Percentiles rank a stretch among this genome's conserved stretches.
Conservation (phyloP, 2,888 invertebrate species). For the Ophonus ardosiacus region DNA sequence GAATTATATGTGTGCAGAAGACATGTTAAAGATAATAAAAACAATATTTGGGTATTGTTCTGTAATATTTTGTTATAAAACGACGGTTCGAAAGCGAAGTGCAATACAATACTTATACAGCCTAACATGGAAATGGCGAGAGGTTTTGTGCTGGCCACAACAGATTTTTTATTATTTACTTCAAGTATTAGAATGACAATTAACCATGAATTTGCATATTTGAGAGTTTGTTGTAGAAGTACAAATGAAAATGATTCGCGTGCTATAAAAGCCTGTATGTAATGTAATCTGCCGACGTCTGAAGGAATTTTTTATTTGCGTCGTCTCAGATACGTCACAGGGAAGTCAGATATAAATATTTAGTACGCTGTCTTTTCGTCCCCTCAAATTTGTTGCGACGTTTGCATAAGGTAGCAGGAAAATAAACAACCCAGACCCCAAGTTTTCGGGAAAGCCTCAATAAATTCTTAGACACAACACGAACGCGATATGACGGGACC, state of each 20-base stretch:
- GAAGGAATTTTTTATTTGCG: background rate
- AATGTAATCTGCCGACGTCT: background rate
- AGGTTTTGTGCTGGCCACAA: too few species aligned
- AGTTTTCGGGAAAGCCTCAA: constrained; percentile 13
- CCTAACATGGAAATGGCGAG: too few species aligned
- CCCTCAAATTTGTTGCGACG: constrained; percentile 31
- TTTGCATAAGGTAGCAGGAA: constrained; percentile 29
- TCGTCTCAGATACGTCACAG: background rate
- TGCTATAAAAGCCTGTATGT: background rate
- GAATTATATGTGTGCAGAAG: too few species aligned
- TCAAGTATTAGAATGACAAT: too few species aligned
- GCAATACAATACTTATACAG: too few species aligned
- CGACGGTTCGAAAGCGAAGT: too few species aligned
- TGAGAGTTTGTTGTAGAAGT: too few species aligned
- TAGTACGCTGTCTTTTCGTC: constrained; percentile 17
- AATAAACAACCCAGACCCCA: constrained; percentile 12
- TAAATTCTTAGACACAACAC: constrained; percentile 29
- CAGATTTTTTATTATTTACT: too few species aligned
- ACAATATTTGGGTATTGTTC: too few species aligned
- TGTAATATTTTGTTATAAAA: too few species aligned
- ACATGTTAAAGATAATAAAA: too few species aligned
- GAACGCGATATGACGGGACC: background rate
- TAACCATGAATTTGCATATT: too few species aligned
- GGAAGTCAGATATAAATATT: constrained; percentile 10
- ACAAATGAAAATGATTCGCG: background rate